Percentiles rank a stretch among this genome's conserved stretches.
phyloP scores from a whole-genome alignment of 2,797 vertebrate genomes.

The Phrynocephalus forsythii region DNA sequence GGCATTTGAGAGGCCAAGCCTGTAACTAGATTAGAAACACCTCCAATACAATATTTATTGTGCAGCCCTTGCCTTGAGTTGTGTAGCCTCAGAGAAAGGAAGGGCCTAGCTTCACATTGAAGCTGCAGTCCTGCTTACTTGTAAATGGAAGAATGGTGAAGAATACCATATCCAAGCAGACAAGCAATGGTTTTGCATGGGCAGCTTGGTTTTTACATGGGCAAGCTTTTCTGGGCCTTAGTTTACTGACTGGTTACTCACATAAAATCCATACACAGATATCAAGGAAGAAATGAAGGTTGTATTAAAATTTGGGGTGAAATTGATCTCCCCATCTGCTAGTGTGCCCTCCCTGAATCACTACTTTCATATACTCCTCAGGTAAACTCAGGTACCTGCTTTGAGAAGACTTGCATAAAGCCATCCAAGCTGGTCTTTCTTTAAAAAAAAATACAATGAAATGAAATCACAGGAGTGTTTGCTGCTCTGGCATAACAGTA shows the following conservation, averaged over 20 bases:
- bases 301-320: background rate
- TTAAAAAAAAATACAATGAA: background rate
- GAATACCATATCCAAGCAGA: accelerated
- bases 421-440: background rate
- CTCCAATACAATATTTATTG: conserved; percentile 65
- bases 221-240: background rate
- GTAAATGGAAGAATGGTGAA: conserved; percentile 16
- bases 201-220: background rate
- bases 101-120: conserved; percentile 35
- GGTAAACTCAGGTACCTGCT: background rate
- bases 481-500: background rate
- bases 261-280: background rate
- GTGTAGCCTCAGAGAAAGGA: conserved; percentile 41
- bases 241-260: background rate
- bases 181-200: background rate
- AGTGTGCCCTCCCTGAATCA: background rate
- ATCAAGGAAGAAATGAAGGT: background rate
- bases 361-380: background rate
- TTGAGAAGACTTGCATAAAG: background rate
- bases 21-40: conserved; percentile 58
- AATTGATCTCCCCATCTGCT: background rate
- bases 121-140: conserved; percentile 32
- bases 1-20: conserved; percentile 48
- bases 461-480: background rate
- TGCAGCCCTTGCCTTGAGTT: conserved; percentile 63